Conservation (phyloP, 1,140 invertebrate genomes). For the Formica selysi region DNA sequence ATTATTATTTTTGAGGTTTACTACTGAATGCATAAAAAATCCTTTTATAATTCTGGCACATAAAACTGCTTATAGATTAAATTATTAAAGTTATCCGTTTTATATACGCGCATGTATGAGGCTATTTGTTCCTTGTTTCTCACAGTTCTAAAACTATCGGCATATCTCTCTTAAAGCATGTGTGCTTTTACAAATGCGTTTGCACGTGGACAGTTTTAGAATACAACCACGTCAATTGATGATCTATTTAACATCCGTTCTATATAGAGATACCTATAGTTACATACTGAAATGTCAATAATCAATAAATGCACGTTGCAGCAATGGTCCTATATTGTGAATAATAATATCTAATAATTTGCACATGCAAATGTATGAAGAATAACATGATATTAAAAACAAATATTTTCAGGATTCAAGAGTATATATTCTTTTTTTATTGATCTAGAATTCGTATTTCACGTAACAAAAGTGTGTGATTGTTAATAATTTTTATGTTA, state of each 20-base stretch:
- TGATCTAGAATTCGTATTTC: background rate
- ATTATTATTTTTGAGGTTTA: background rate
- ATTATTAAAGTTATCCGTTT: conserved; percentile 22
- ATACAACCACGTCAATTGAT: conserved; percentile 38
- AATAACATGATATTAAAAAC: background rate
- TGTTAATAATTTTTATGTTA: background rate
- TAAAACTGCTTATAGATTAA: conserved; percentile 16
- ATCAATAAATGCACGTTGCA: conserved; percentile 45
- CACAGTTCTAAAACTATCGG: conserved; percentile 51
- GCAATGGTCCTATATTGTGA: background rate
- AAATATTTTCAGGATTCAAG: background rate
- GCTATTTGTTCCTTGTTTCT: conserved; percentile 31
- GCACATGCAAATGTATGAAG: background rate
- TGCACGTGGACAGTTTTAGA: conserved; percentile 43
- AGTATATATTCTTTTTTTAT: background rate
- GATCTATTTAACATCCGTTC: conserved; percentile 40
- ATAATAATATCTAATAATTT: background rate
- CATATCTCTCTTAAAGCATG: conserved; percentile 30
- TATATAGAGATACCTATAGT: background rate
- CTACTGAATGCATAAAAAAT: background rate
- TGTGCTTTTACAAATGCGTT: conserved; percentile 15
- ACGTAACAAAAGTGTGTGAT: background rate
- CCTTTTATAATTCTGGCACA: background rate
- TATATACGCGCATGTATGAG: background rate
- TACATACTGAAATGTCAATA: conserved; percentile 42